A percentile compares a stretch with the other conserved stretches of the same genome.
Conservation (phyloP, 2,113 vertebrate species). For the Hyla sarda region DNA sequence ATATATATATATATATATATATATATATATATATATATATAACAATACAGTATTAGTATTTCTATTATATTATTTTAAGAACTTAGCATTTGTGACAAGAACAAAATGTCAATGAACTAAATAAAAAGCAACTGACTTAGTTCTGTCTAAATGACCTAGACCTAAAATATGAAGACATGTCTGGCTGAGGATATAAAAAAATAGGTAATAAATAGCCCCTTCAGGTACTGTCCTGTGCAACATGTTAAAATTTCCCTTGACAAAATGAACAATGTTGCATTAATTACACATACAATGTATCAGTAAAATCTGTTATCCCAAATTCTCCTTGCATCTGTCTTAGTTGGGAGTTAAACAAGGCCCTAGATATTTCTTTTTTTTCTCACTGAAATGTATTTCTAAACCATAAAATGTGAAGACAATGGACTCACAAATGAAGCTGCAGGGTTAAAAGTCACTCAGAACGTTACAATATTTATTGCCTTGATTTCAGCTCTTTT, state of each 20-base stretch:
- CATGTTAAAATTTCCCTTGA: not conserved
- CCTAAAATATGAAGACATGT: not conserved
- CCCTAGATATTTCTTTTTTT: not conserved
- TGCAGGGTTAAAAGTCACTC: constrained; percentile 50
- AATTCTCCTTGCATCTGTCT: not conserved
- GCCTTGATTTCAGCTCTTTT: constrained; percentile 56
- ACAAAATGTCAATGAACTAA: no score
- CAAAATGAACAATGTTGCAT: not conserved
- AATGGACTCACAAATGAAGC: constrained; percentile 19
- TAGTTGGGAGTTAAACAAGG: not conserved
- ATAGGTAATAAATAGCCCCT: not conserved
- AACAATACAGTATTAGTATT: no score
- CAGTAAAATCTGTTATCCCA: not conserved
- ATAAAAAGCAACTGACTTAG: not conserved
- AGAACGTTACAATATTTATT: constrained; percentile 58
- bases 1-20: no score
- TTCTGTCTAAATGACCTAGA: not conserved
- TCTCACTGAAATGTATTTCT: not conserved
- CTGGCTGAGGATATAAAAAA: not conserved
- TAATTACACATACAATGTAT: not conserved
- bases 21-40: no score
- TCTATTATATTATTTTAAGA: no score
- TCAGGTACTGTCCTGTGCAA: not conserved
- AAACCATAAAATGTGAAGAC: not conserved
- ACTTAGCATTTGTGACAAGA: no score